Base-by-base conservation (phyloP, 2,113 vertebrate genomes). In the Channa maculata region DNA sequence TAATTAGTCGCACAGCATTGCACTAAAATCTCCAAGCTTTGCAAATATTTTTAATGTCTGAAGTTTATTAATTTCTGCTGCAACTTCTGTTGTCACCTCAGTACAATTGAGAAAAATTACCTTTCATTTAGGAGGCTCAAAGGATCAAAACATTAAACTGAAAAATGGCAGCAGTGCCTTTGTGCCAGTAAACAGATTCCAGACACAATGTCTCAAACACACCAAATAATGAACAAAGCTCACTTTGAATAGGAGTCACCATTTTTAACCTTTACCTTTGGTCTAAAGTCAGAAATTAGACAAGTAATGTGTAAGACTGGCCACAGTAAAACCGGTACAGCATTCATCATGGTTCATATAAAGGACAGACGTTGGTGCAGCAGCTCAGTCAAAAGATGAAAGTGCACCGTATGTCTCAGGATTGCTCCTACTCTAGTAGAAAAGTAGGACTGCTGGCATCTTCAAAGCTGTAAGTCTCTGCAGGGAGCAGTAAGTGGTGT, bases 381-480 rank as follows among this genome's bases (percentile, higher is more conserved):
- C 44, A 63, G 36, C 10, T 61, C 9, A 45, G 33, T 15, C 13
- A 57, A 52, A 52, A 72, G 8, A 45, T 57, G 15, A 46, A 44
- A n/a, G 33, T 38, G 41, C 24, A 24, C 24, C 24, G 24, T 39
- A 39, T 4, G 0, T 67, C 60, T 74, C 9, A 50, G 52, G 75
- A 34, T 57, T 12, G 65, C 60, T 74, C 58, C 1, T 36, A 9
- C 64, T 36, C 41, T 38, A 24, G 9, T 8, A 54, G 65, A 54
- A 51, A 75, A 60, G 13, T 37, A 36, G 14, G 10, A 11, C 57
- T 59, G 45, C 45, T 50, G 3, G 15, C 61, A 38, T 80, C 69
- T 79, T 83, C 76, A 85, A 77, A 86, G 79, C 79, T 49, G 38
- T 73, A 86, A 83, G 77, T 83, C 62, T 75, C 69, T 12, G 14